phyloP scores from a whole-genome alignment of 2,113 vertebrate genomes.

The Bubo blakistoni region DNA sequence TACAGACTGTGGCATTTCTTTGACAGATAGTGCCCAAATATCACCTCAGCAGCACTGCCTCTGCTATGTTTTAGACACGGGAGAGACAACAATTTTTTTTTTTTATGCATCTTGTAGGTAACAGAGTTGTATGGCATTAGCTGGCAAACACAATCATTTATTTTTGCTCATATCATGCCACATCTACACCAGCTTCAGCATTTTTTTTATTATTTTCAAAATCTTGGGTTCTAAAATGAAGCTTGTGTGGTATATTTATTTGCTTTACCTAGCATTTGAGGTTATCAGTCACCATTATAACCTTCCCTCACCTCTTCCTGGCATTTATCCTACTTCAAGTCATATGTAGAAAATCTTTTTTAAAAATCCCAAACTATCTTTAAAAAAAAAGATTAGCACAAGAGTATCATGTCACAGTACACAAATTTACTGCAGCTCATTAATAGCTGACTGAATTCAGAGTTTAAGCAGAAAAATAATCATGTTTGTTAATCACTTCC shows the following conservation, averaged over 20 bases:
- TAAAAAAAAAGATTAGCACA: not conserved
- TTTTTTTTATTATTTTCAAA: not conserved
- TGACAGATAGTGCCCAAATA: not conserved
- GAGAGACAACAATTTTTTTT: not conserved
- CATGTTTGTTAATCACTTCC: not conserved
- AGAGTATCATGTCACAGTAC: not conserved
- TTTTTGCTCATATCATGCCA: not conserved
- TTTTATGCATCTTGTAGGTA: not conserved
- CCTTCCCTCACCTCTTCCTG: not conserved
- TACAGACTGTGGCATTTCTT: not conserved
- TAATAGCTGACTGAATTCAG: not conserved
- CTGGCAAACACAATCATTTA: not conserved
- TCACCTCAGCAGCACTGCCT: not conserved
- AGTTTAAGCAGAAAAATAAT: not conserved
- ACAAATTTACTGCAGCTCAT: not conserved
- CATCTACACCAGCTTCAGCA: not conserved
- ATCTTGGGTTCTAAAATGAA: not conserved
- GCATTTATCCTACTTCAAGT: not conserved
- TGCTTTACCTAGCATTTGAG: not conserved
- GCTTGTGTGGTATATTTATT: not conserved
- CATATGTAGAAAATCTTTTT: not conserved
- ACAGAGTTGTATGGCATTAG: not conserved
- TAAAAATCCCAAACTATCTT: not conserved
- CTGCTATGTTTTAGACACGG: not conserved
- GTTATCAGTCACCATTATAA: not conserved